Conservation (phyloP, 2,797 vertebrate genomes). For the Anas capensis region DNA sequence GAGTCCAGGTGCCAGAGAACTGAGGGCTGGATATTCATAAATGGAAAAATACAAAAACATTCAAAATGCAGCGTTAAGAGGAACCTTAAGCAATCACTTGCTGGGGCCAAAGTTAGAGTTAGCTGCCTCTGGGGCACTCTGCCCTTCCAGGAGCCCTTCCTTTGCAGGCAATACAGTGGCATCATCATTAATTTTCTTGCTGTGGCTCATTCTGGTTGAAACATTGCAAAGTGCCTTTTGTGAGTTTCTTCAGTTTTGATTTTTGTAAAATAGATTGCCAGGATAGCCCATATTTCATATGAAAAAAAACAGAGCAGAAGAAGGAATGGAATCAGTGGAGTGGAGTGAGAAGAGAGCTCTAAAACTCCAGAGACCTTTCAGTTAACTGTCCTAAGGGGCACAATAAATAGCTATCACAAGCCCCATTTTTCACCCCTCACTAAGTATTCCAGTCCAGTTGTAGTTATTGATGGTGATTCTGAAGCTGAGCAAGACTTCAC, state of each 20-base stretch:
- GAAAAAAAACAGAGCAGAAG: background rate
- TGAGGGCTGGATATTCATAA: background rate
- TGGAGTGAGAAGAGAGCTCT: constrained; percentile 20
- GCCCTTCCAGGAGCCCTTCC: background rate
- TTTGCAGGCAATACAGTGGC: background rate
- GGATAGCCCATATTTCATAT: background rate
- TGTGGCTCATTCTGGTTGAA: background rate
- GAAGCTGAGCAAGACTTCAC: constrained; percentile 32
- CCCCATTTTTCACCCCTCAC: constrained; percentile 6
- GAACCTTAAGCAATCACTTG: background rate
- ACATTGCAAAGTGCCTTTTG: background rate
- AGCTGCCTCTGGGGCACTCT: background rate
- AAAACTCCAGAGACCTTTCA: constrained; percentile 30
- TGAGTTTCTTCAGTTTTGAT: background rate
- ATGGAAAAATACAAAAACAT: background rate
- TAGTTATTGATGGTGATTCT: constrained; percentile 40
- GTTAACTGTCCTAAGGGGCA: background rate
- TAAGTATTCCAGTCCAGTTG: constrained; percentile 10
- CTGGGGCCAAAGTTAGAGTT: background rate
- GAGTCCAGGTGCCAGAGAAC: background rate
- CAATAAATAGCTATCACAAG: constrained; percentile 9
- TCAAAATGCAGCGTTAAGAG: background rate
- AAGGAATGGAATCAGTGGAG: background rate
- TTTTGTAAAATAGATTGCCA: background rate
- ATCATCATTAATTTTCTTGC: background rate